Percentiles rank a stretch among this genome's conserved stretches.
phyloP scores from a whole-genome alignment of 2,888 invertebrate species.

The Meliscaeva auricollis region DNA sequence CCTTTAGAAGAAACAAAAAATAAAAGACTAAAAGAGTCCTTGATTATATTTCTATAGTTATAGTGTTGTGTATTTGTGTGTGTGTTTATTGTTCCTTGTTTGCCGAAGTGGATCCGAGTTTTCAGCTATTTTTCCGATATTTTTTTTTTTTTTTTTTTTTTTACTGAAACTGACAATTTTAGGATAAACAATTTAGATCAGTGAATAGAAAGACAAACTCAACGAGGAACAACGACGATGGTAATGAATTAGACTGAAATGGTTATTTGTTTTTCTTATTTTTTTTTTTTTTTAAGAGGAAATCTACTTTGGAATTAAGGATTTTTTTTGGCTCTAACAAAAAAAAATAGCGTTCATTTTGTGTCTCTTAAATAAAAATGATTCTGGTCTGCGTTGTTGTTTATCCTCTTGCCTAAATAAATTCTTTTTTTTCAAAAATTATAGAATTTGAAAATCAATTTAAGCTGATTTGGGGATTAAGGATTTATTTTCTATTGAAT shows the following conservation, averaged over 20 bases:
- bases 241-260: slow-evolving; percentile 22
- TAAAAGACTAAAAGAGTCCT: neutral
- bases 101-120: slow-evolving; percentile 6
- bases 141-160: neutral
- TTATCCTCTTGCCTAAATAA: slow-evolving; percentile 14
- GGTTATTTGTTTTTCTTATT: too few species aligned
- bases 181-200: slow-evolving; percentile 30
- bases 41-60: slow-evolving; percentile 14
- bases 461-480: neutral
- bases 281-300: neutral
- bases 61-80: neutral
- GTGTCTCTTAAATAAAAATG: neutral
- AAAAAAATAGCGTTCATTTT: neutral
- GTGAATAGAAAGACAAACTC: slow-evolving; percentile 36
- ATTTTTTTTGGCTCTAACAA: neutral
- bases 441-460: neutral
- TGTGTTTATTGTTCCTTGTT: neutral
- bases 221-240: slow-evolving; percentile 2
- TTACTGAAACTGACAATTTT: slow-evolving; percentile 14
- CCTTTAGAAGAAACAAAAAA: neutral
- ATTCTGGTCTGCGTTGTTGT: neutral
- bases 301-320: neutral
- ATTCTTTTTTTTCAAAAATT: neutral
- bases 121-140: slow-evolving; percentile 6
- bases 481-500: slow-evolving; percentile 18